A percentile compares a stretch with the other conserved stretches of the same genome.
Evolutionary conservation across 2,888 invertebrate genomes (phyloP).

Genomic region (Patella ulyssiponensis): DNA sequence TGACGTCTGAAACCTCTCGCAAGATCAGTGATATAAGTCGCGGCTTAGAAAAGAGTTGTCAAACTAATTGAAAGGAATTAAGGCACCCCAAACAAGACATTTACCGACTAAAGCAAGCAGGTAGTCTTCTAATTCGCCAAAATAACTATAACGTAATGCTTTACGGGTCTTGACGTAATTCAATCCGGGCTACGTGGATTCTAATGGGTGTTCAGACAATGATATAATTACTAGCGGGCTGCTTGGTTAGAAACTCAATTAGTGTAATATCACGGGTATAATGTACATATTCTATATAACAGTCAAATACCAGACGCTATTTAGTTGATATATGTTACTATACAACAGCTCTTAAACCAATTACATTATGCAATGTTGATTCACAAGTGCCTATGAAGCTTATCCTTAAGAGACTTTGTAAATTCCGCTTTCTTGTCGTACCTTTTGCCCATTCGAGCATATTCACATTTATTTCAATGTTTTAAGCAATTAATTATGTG

Average conservation of each 20-base stretch:
- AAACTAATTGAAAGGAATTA: conserved; percentile 12
- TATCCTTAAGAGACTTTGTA: too few relatives aligned
- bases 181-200: background rate
- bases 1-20: background rate
- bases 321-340: too few relatives aligned
- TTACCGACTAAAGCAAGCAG: background rate
- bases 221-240: conserved; percentile 9
- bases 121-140: background rate
- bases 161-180: background rate
- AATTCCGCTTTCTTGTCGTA: too few relatives aligned
- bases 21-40: conserved; percentile 3
- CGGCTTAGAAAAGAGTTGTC: conserved; percentile 7
- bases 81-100: conserved; percentile 7
- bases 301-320: background rate
- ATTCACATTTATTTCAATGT: too few relatives aligned
- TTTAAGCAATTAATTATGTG: too few relatives aligned
- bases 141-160: conserved; percentile 3
- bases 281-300: too few relatives aligned
- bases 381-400: too few relatives aligned
- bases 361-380: too few relatives aligned
- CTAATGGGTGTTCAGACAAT: background rate
- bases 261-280: too few relatives aligned
- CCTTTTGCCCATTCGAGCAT: too few relatives aligned
- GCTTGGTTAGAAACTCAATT: background rate
- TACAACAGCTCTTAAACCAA: too few relatives aligned